These are phyloP conservation scores for Hypena proboscidalis DNA, from an alignment of 2,888 invertebrate species.

Conservation along the genomic window DNA sequence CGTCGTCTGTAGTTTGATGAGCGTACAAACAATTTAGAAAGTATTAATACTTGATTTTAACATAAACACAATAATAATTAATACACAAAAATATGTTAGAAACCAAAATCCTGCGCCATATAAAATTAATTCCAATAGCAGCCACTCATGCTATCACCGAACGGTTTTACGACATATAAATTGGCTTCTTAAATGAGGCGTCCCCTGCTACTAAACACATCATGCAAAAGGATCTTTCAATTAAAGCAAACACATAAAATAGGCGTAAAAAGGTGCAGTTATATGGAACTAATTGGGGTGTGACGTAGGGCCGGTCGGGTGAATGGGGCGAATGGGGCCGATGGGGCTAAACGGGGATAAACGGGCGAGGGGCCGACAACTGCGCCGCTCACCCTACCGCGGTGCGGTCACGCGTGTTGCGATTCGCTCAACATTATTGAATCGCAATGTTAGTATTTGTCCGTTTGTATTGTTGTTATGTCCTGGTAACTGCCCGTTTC, in stretches of 20 bases:
- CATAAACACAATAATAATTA: constrained; percentile 6
- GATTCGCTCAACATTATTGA: constrained; percentile 53
- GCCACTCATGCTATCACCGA: constrained; percentile 25
- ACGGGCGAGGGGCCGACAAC: constrained; percentile 38
- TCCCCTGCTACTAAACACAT: constrained; percentile 51
- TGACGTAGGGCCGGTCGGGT: constrained; percentile 52
- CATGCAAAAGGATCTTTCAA: constrained; percentile 57
- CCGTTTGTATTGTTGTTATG: constrained; percentile 23
- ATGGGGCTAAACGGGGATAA: constrained; percentile 52
- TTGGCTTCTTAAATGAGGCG: constrained; percentile 37
- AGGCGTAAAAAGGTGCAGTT: constrained; percentile 69
- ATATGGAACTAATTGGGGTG: constrained; percentile 77
- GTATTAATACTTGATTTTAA: constrained; percentile 26
- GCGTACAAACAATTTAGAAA: constrained; percentile 21
- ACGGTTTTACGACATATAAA: constrained; percentile 39
- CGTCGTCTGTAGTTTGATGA: no score
- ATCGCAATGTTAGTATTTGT: constrained; percentile 44
- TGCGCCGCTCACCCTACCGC: constrained; percentile 48
- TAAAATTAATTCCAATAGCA: constrained; percentile 15
- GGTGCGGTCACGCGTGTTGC: constrained; percentile 64
- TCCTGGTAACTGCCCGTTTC: not conserved
- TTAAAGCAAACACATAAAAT: constrained; percentile 67
- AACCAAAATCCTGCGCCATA: constrained; percentile 5
- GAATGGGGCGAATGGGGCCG: constrained; percentile 28
- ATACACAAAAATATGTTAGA: constrained; percentile 15